phyloP scores from a whole-genome alignment of 1,140 invertebrate species.

The Chelonus insularis region DNA sequence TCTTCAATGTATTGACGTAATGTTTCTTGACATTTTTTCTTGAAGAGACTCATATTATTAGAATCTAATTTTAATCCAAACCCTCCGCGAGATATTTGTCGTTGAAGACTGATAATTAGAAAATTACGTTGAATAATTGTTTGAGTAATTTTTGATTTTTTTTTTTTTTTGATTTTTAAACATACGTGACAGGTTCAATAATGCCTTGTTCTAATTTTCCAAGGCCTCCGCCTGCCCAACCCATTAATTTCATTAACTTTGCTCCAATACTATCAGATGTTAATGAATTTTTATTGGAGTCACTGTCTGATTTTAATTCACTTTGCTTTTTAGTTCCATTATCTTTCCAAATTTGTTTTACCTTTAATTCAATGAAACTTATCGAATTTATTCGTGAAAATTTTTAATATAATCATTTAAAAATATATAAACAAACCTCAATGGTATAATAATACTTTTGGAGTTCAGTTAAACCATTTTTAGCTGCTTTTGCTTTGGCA shows the following conservation, averaged over 20 bases:
- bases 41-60: constrained; percentile 50
- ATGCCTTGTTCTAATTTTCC: constrained; percentile 72
- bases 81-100: constrained; percentile 45
- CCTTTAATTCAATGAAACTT: constrained; percentile 22
- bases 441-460: constrained; percentile 61
- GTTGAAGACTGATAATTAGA: constrained; percentile 49
- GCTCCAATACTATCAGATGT: constrained; percentile 65
- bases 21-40: constrained; percentile 43
- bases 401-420: not conserved
- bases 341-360: constrained; percentile 41
- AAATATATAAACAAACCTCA: constrained; percentile 50
- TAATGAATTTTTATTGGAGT: constrained; percentile 37
- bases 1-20: constrained; percentile 57
- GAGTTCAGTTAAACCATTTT: constrained; percentile 49
- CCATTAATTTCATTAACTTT: constrained; percentile 78
- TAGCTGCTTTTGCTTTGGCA: constrained; percentile 56
- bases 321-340: constrained; percentile 25
- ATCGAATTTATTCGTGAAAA: not conserved
- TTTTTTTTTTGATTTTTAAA: constrained; percentile 7
- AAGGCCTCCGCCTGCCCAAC: constrained; percentile 77
- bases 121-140: constrained; percentile 11
- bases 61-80: constrained; percentile 46
- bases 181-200: constrained; percentile 66
- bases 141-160: constrained; percentile 8
- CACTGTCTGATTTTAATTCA: constrained; percentile 24